Conservation (phyloP, 2,888 invertebrate genomes). For the Chrysopilus asiliformis region DNA sequence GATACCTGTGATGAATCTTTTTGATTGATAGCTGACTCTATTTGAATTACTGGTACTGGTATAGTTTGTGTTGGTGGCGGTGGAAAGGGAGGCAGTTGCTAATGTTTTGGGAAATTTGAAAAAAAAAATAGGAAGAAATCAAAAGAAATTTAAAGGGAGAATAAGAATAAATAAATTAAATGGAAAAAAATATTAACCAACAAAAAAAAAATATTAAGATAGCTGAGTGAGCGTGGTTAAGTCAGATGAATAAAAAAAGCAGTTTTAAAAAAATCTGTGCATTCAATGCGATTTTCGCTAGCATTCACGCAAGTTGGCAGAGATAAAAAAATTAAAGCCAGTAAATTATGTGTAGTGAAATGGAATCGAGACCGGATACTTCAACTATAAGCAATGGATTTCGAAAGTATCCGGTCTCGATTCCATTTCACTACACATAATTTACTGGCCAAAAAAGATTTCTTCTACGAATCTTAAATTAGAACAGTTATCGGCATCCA, state of each 20-base stretch:
- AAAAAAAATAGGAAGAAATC: neutral
- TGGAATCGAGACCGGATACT: too few relatives aligned
- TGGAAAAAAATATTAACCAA: neutral
- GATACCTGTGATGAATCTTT: slow-evolving; percentile 2
- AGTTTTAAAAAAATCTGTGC: too few relatives aligned
- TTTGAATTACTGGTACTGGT: neutral
- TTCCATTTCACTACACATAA: too few relatives aligned
- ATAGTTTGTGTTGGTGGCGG: slow-evolving; percentile 1
- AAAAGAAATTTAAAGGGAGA: neutral
- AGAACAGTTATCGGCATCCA: too few relatives aligned
- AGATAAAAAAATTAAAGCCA: too few relatives aligned
- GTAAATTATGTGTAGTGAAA: too few relatives aligned
- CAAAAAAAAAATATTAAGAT: neutral
- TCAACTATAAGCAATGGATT: too few relatives aligned
- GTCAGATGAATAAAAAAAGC: slow-evolving; percentile 2
- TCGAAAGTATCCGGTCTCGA: too few relatives aligned
- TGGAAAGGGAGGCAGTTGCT: neutral
- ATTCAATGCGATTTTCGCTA: too few relatives aligned
- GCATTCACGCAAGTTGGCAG: too few relatives aligned
- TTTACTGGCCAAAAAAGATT: too few relatives aligned
- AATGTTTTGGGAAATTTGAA: neutral
- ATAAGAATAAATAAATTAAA: slow-evolving; percentile 3
- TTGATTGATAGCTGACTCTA: neutral
- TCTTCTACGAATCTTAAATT: too few relatives aligned
- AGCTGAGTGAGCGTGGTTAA: neutral